Evolutionary conservation across 2,888 invertebrate genomes (phyloP).

Genomic region (Labia minor): DNA sequence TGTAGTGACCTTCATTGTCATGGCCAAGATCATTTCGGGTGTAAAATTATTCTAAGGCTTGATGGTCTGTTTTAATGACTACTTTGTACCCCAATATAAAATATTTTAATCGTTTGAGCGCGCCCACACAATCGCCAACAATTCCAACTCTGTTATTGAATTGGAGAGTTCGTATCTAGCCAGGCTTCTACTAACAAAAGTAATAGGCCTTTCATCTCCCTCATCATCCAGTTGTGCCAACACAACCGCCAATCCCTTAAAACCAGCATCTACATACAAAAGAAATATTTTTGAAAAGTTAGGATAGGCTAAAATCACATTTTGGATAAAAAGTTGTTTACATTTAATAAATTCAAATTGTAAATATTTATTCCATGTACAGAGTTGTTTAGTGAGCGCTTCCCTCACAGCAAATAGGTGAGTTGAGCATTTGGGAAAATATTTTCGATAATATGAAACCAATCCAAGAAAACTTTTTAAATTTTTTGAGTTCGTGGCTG

Average conservation of each 20-base stretch:
- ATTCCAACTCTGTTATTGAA: constrained; percentile 36
- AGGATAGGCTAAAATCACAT: constrained; percentile 14
- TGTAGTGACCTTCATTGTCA: too few species aligned
- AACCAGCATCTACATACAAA: constrained; percentile 13
- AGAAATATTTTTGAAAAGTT: neutral
- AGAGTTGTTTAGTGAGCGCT: constrained; percentile 26
- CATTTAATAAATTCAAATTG: constrained; percentile 25
- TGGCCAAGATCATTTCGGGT: too few species aligned
- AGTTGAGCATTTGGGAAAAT: constrained; percentile 22
- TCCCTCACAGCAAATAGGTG: constrained; percentile 28
- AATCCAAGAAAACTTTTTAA: constrained; percentile 29
- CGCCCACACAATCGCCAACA: constrained; percentile 31
- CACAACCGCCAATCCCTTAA: neutral
- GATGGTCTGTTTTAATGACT: too few species aligned
- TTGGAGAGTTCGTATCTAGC: constrained; percentile 34
- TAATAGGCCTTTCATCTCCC: constrained; percentile 28
- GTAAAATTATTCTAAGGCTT: too few species aligned
- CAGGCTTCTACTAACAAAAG: constrained; percentile 30
- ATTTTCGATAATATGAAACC: constrained; percentile 30
- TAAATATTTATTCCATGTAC: constrained; percentile 24
- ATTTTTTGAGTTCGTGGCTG: constrained; percentile 23
- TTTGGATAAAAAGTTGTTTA: constrained; percentile 23
- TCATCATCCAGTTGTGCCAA: neutral
- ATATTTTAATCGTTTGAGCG: too few species aligned
- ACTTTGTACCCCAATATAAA: too few species aligned